phyloP scores from a whole-genome alignment of 2,888 invertebrate species.

The Hololepta plana region DNA sequence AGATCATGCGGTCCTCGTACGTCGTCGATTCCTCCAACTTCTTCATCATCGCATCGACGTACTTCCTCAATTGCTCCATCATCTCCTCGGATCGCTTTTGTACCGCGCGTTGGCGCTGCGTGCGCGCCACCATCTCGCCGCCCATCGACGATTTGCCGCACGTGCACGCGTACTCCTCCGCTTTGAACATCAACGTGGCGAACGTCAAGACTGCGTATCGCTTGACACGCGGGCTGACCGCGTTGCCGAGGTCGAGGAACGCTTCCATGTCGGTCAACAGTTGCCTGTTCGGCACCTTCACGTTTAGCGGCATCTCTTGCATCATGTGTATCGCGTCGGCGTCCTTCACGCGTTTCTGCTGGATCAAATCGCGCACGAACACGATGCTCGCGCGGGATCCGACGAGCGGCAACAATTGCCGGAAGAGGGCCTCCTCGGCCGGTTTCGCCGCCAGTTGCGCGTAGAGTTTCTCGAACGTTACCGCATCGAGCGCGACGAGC shows the following conservation, averaged over 20 bases:
- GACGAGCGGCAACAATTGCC: constrained; percentile 27
- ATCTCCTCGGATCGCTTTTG: constrained; percentile 10
- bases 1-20: constrained; percentile 24
- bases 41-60: constrained; percentile 14
- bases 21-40: constrained; percentile 14
- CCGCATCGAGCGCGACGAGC: constrained; percentile 19
- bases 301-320: constrained; percentile 24
- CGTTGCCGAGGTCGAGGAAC: constrained; percentile 16
- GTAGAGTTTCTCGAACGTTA: constrained; percentile 18
- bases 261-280: constrained; percentile 22
- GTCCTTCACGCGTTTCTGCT: constrained; percentile 18
- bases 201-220: constrained; percentile 27
- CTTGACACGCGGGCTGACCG: constrained; percentile 15
- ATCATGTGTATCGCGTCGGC: constrained; percentile 21
- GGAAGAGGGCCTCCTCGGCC: constrained; percentile 19
- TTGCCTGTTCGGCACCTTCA: constrained; percentile 23
- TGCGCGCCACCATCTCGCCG: constrained; percentile 1
- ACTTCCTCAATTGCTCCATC: too few relatives aligned
- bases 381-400: constrained; percentile 26
- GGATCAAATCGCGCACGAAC: constrained; percentile 24
- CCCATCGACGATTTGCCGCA: not conserved
- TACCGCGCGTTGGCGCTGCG: constrained; percentile 3
- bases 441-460: constrained; percentile 11
- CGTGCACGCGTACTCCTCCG: constrained; percentile 6
- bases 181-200: constrained; percentile 25